Base-by-base conservation (phyloP, 2,888 invertebrate genomes). In the Cryptosula pallasiana region DNA sequence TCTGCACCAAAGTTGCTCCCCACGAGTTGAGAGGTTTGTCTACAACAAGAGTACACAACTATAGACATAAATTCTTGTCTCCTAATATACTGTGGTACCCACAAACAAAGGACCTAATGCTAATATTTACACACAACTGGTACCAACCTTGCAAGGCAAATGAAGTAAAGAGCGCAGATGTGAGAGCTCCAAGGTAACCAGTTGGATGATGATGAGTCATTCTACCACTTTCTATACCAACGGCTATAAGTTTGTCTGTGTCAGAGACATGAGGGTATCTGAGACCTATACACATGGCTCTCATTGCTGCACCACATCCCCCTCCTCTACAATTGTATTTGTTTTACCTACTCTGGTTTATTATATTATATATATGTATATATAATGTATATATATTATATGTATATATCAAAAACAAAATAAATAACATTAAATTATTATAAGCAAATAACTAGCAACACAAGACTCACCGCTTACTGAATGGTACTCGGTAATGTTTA, bases 231-330 rank as follows among this genome's bases (percentile, higher is more conserved):
- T 84, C 84, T 0, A 83, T 74, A 73, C 81, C 78, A 54, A 82
- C 80, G 20, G 76, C 77, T 35, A 84, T 79, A 74, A 84, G 75
- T 27, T 82, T 77, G 63, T 78, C 76, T 25, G 82, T 70, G 0
- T 82, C 76, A 16, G 77, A 76, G 20, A 76, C 76, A 13, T 79
- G 78, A 55, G 79, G 79, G 74, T 79, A 83, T 5, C 80, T 74
- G 9, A 84, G 77, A 9, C 84, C 84, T 69, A 84, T 82, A 75
- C 84, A 84, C 81, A 82, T 83, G 25, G 83, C 75, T 71, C 84
- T 78, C 82, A 83, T 83, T 0, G 84, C 82, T 20, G 79, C 83
- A 16, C 82, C 83, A 77, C 83, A 84, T 2, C 83, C 83, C n/a
- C 82, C 82, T 45, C 80, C 82, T 34, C 81, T 78, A 70, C n/a